Base-by-base conservation (phyloP, 2,888 invertebrate species). In the Cepaea hortensis region DNA sequence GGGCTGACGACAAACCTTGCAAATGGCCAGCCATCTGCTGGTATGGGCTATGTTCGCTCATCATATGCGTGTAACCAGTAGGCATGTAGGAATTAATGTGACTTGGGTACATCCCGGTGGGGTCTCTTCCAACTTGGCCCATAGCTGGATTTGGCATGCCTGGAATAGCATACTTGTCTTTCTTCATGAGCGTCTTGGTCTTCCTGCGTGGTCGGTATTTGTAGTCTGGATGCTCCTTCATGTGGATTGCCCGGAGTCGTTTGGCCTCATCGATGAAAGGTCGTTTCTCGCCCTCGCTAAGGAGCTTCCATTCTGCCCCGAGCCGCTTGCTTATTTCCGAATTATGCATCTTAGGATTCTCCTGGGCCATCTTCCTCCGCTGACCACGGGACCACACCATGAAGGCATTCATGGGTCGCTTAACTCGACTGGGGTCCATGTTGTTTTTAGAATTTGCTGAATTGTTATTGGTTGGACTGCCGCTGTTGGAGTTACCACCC, bases 151-250 rank as follows among this genome's bases (percentile, higher is more conserved):
- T 91, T 18, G 91, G 88, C 94, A 94, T 94, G 7, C 94, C 93
- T 13, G 93, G 93, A 85, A 93, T 92, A 3, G 93, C 92, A 86
- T 93, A 93, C 88, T 98, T 98, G 94, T 98, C 98, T 95, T 98
- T 98, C 95, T 98, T 98, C 92, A 97, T 95, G 82, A 95, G 93
- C 20, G 94, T 93, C 96, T 99, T 99, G 95, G 98, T 98, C 96
- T 99, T 99, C 95, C 98, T 96, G 91, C 98, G 95, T 70, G 99
- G 99, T 91, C 98, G 95, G 95, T 99, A 99, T 95, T 99, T 99
- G 95, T 99, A 99, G 95, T 99, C 99, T 0, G 99, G 99, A 94
- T 99, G 99, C 94, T 99, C 99, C 95, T 98, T 99, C 99, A 99
- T 99, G 95, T 99, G 99, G 81, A 99, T 97, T 6, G 99, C 98